A percentile compares a stretch with the other conserved stretches of the same genome.
phyloP scores from a whole-genome alignment of 2,113 vertebrate genomes.

The Hippoglossus stenolepis region DNA sequence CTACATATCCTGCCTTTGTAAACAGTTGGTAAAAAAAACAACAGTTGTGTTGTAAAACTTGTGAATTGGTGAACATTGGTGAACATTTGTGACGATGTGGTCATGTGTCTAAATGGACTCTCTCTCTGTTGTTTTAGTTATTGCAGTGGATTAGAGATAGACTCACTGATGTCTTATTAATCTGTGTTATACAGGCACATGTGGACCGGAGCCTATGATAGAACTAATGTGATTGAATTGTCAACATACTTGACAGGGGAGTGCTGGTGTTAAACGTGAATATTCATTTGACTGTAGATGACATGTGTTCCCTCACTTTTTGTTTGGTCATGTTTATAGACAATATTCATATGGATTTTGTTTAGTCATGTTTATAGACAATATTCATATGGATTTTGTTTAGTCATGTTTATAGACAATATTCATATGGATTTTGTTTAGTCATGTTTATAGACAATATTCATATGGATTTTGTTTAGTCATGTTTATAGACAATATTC shows the following conservation, averaged over 20 bases:
- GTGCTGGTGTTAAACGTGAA: neutral
- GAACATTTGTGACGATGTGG: neutral
- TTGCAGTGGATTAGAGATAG: neutral
- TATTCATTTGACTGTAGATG: neutral
- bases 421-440: neutral
- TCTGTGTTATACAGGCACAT: conserved; percentile 26
- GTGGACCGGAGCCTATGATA: conserved; percentile 19
- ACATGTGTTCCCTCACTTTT: neutral
- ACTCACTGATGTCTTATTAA: conserved; percentile 7
- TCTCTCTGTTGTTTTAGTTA: conserved; percentile 1
- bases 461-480: too few species aligned
- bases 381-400: neutral
- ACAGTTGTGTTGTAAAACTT: neutral
- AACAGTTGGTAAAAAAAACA: neutral
- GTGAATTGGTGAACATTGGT: neutral
- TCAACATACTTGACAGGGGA: neutral
- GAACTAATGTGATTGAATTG: conserved; percentile 38
- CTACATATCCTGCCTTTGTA: neutral
- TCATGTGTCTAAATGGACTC: neutral
- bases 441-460: too few species aligned
- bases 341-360: neutral
- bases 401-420: neutral
- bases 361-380: neutral
- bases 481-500: neutral
- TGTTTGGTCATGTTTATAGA: neutral